Evolutionary conservation across 2,888 invertebrate species (phyloP), one percentile per base, ranked within the genome.

Genomic region (Tubiluchus corallicola): DNA sequence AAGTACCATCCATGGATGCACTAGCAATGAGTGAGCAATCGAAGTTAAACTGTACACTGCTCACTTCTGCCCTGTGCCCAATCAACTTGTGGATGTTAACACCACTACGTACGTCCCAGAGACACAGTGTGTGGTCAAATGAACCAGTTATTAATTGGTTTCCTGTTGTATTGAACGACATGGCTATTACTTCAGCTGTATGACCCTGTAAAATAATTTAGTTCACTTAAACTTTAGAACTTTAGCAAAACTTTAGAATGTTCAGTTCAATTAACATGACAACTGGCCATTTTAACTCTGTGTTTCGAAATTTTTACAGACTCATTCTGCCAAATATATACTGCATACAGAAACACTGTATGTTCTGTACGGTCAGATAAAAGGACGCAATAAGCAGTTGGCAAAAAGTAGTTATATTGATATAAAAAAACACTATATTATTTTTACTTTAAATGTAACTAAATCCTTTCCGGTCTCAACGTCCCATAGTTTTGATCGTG

Each of bases 111-210:
- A 74, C 73, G 60, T 82, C 82, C 79, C 81, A 82, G 51, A 82
- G 61, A 17, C 73, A 71, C 39, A 81, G 74, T 4, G 77, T 79
- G 48, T 75, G 74, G 57, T 82, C 82, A 59, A 82, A 82, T 2
- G 82, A 82, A 3, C 79, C 82, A 0, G 81, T 81, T 53, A 82
- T 71, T 48, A 82, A 63, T 41, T 74, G 65, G 52, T 73, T 73
- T 1, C 79, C 79, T 51, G 74, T 73, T 5, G 65, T 72, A 55
- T 74, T 77, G 56, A 80, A 82, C 53, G 75, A 73, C 9, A 80
- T 65, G 0, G 76, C 73, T 44, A 82, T 76, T 42, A 83, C 76
- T 63, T 82, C 82, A 1, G 76, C 80, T 1, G 74, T 72, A 59
- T 83, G 82, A 1, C 77, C 76, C 63, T 65, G 45, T 16, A 40